Evolutionary conservation across 1,140 invertebrate species (phyloP).

Genomic region (Hycleus cichorii): DNA sequence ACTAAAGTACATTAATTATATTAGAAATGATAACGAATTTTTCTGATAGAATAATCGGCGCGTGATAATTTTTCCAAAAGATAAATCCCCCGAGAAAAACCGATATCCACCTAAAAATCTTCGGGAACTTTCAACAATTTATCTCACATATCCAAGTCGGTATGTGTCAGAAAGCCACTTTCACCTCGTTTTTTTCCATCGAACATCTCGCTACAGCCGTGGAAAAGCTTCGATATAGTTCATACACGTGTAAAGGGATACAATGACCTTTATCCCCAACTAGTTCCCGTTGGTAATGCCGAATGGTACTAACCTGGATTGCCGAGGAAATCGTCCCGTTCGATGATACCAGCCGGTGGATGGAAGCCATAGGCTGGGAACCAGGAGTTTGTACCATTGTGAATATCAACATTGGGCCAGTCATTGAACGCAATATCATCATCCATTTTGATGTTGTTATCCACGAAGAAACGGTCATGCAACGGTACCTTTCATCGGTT

Average conservation of each 20-base stretch:
- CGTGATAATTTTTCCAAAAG: background rate
- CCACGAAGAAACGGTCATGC: constrained; percentile 27
- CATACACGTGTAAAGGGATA: background rate
- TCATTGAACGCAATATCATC: constrained; percentile 49
- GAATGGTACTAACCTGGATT: constrained; percentile 44
- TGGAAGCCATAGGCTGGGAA: constrained; percentile 60
- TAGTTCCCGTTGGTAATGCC: background rate
- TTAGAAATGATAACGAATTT: background rate
- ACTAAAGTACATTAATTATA: constrained; percentile 26
- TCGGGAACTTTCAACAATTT: no score
- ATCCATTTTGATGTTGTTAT: constrained; percentile 44
- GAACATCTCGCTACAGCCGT: background rate
- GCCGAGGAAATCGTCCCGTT: constrained; percentile 52
- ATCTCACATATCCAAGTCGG: no score
- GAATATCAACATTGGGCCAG: constrained; percentile 48
- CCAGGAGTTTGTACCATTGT: constrained; percentile 52
- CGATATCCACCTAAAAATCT: constrained; percentile 34
- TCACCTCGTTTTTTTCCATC: constrained; percentile 28
- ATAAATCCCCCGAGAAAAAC: constrained; percentile 38
- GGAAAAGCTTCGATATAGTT: background rate
- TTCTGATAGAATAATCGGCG: background rate
- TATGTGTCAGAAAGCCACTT: background rate
- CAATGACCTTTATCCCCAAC: background rate
- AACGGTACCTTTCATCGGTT: constrained; percentile 23
- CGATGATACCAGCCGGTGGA: constrained; percentile 45